Evolutionary conservation across 2,888 invertebrate genomes (phyloP).

Genomic region (Melieria omissa): DNA sequence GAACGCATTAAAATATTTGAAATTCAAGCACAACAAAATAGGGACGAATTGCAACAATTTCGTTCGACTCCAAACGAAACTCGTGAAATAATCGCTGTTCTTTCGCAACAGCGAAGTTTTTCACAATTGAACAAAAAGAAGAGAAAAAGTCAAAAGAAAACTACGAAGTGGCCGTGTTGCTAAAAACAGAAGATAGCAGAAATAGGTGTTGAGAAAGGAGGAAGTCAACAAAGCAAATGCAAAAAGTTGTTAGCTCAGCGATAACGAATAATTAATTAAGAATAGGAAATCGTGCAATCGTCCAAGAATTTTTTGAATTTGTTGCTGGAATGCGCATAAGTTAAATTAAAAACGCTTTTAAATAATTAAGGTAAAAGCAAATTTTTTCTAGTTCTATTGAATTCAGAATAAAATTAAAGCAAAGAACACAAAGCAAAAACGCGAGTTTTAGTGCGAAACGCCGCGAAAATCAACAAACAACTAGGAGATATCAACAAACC

Average conservation of each 20-base stretch:
- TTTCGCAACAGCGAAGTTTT: constrained; percentile 17
- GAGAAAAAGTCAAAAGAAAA: not conserved
- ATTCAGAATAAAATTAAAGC: not conserved
- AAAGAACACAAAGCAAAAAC: not conserved
- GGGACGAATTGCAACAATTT: constrained; percentile 3
- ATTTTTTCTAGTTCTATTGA: constrained; percentile 11
- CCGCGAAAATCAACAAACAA: constrained; percentile 3
- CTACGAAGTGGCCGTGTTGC: no score
- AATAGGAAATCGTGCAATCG: not conserved
- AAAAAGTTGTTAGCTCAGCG: not conserved
- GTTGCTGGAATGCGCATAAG: not conserved
- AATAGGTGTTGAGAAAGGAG: not conserved
- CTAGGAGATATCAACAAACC: constrained; percentile 10
- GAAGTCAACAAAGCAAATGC: not conserved
- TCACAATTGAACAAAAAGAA: not conserved
- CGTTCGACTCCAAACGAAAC: not conserved
- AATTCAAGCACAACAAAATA: constrained; percentile 14
- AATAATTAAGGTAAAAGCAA: constrained; percentile 12
- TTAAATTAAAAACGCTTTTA: not conserved
- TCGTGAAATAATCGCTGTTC: constrained; percentile 28
- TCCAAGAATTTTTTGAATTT: not conserved
- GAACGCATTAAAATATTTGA: constrained; percentile 31
- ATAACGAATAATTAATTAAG: not conserved
- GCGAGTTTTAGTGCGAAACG: not conserved
- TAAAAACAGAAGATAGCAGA: no score